Evolutionary conservation across 2,888 invertebrate genomes (phyloP).

Genomic region (Drosophila kuntzei): DNA sequence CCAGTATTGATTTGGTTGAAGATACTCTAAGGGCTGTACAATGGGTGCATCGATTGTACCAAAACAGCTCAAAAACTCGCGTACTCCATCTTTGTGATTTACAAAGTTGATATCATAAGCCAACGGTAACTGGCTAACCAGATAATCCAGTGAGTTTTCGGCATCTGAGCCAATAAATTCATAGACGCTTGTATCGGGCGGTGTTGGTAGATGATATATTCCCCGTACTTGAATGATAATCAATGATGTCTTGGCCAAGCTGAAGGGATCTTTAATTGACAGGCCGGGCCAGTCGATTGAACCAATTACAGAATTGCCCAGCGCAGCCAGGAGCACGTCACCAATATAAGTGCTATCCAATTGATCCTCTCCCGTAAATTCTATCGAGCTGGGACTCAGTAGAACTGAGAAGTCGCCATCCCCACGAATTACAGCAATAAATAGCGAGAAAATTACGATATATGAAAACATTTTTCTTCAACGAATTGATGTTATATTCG

Average conservation of each 20-base stretch:
- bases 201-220: slow-evolving; percentile 84
- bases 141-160: slow-evolving; percentile 86
- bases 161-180: slow-evolving; percentile 60
- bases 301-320: slow-evolving; percentile 90
- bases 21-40: slow-evolving; percentile 46
- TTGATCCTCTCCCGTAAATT: slow-evolving; percentile 88
- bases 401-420: slow-evolving; percentile 88
- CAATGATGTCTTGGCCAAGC: slow-evolving; percentile 88
- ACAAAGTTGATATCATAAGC: slow-evolving; percentile 88
- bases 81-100: slow-evolving; percentile 87
- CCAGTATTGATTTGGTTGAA: slow-evolving; percentile 70
- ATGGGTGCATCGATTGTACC: slow-evolving; percentile 54
- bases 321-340: slow-evolving; percentile 89
- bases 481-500: not conserved
- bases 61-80: slow-evolving; percentile 40
- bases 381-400: slow-evolving; percentile 88
- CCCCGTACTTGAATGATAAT: slow-evolving; percentile 90
- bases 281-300: slow-evolving; percentile 90
- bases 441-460: slow-evolving; percentile 63
- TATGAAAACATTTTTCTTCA: slow-evolving; percentile 71
- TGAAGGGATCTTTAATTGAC: slow-evolving; percentile 89
- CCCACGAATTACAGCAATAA: slow-evolving; percentile 66
- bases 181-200: slow-evolving; percentile 55
- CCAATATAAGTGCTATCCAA: slow-evolving; percentile 88
- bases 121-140: slow-evolving; percentile 84